Percentiles rank a stretch among this genome's conserved stretches.
These are phyloP conservation scores for Parapsyche elsis DNA, from an alignment of 1,140 invertebrate species.

Conservation along the genomic window DNA sequence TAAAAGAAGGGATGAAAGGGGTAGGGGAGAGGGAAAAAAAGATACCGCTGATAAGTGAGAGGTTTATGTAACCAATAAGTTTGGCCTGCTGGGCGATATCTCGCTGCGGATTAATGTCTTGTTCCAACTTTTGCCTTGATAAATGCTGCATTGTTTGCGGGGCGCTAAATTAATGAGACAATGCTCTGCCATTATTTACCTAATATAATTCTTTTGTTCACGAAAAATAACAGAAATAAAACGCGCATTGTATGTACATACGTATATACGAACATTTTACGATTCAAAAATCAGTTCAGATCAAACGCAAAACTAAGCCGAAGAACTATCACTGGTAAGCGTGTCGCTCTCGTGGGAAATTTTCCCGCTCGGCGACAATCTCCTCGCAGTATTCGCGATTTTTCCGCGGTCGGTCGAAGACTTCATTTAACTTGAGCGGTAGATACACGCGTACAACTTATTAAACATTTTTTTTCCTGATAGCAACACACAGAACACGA, in stretches of 20 bases:
- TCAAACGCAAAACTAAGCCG: too few species aligned
- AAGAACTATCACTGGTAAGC: too few species aligned
- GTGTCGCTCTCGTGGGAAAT: too few species aligned
- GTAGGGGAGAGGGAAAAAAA: not conserved
- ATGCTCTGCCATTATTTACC: not conserved
- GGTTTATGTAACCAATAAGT: conserved; percentile 40
- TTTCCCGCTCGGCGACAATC: not conserved
- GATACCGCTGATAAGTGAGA: conserved; percentile 25
- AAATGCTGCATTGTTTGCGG: conserved; percentile 32
- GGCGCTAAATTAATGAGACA: not conserved
- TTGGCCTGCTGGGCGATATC: conserved; percentile 16
- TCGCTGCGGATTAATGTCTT: conserved; percentile 34
- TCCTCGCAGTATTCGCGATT: not conserved
- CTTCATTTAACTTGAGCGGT: conserved; percentile 8
- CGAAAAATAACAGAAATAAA: not conserved
- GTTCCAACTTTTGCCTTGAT: conserved; percentile 24
- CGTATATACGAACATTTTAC: too few species aligned
- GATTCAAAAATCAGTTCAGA: too few species aligned
- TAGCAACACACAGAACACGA: not conserved
- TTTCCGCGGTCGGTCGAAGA: not conserved
- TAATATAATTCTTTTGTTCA: not conserved
- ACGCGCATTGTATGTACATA: too few species aligned
- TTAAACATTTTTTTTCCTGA: conserved; percentile 51
- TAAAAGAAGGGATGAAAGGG: not conserved
- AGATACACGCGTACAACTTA: conserved; percentile 45